Percentiles rank a stretch among this genome's conserved stretches.
phyloP scores from a whole-genome alignment of 1,140 invertebrate genomes.

The Drosophila murphyi region DNA sequence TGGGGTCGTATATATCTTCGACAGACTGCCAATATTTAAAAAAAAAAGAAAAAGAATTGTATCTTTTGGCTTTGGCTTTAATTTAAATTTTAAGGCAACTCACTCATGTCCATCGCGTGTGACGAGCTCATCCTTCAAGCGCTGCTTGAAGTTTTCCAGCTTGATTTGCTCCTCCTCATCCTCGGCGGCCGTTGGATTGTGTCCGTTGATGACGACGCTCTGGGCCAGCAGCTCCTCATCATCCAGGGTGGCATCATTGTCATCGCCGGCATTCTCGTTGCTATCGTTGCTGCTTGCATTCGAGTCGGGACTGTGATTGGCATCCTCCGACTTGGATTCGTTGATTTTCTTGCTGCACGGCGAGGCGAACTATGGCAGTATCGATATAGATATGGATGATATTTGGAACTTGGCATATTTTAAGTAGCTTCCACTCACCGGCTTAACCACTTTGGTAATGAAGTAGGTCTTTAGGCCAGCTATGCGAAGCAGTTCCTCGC shows the following conservation, averaged over 20 bases:
- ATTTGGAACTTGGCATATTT: not conserved
- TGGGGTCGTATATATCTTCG: no score
- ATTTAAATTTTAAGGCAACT: constrained; percentile 56
- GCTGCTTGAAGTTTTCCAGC: constrained; percentile 89
- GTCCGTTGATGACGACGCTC: constrained; percentile 49
- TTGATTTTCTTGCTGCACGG: constrained; percentile 75
- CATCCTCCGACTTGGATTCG: constrained; percentile 53
- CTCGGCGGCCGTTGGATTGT: constrained; percentile 44
- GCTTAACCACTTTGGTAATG: constrained; percentile 94
- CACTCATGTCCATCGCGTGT: constrained; percentile 92
- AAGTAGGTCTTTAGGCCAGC: constrained; percentile 96
- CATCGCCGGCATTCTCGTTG: constrained; percentile 46
- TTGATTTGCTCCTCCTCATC: constrained; percentile 85
- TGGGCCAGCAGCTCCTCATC: constrained; percentile 74
- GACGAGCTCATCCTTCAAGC: constrained; percentile 92
- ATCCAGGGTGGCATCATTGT: constrained; percentile 63
- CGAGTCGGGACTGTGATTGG: constrained; percentile 50
- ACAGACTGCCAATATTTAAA: no score
- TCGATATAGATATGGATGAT: not conserved
- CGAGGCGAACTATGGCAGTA: constrained; percentile 63
- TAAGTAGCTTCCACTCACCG: constrained; percentile 86
- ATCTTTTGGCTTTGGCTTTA: no score
- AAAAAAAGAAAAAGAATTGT: no score
- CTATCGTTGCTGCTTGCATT: constrained; percentile 51
- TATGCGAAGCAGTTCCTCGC: constrained; percentile 93